Percentiles rank a stretch among this genome's conserved stretches.
Evolutionary conservation across 2,113 vertebrate genomes (phyloP).

Genomic region (Brachionichthys hirsutus): DNA sequence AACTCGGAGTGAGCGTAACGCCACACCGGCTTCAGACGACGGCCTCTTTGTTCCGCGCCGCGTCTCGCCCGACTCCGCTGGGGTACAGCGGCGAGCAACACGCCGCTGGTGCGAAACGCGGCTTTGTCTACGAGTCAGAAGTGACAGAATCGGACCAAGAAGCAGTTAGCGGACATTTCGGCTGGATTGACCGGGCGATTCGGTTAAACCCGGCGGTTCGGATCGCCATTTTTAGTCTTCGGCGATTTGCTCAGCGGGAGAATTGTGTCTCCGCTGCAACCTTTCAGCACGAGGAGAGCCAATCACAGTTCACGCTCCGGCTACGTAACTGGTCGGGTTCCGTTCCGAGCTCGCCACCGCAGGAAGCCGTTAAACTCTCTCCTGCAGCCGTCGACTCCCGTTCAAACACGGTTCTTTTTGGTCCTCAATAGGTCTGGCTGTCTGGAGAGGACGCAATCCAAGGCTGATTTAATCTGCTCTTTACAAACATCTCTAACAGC

Average conservation of each 20-base stretch:
- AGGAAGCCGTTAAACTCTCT: slow-evolving; percentile 91
- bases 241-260: too few relatives aligned
- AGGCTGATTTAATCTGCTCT: slow-evolving; percentile 99
- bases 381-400: slow-evolving; percentile 92
- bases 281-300: too few relatives aligned
- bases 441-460: slow-evolving; percentile 99
- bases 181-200: slow-evolving; percentile 17
- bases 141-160: slow-evolving; percentile 27
- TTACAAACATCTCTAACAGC: slow-evolving; percentile 99
- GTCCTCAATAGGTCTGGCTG: slow-evolving; percentile 95
- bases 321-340: too few relatives aligned
- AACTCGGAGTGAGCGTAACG: slow-evolving; percentile 75
- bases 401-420: slow-evolving; percentile 76
- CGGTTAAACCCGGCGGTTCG: too few relatives aligned
- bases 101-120: slow-evolving; percentile 34
- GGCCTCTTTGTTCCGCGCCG: slow-evolving; percentile 60
- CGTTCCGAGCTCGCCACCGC: slow-evolving; percentile 81
- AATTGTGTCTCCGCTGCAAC: too few relatives aligned
- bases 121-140: slow-evolving; percentile 36
- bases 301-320: too few relatives aligned
- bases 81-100: slow-evolving; percentile 31
- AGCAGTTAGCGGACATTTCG: slow-evolving; percentile 17
- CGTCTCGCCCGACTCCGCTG: slow-evolving; percentile 61
- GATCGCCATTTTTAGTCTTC: too few relatives aligned
- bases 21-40: slow-evolving; percentile 68